Evolutionary conservation across 2,113 vertebrate species (phyloP), one percentile per base, ranked within the genome.

Genomic region (Uria lomvia): DNA sequence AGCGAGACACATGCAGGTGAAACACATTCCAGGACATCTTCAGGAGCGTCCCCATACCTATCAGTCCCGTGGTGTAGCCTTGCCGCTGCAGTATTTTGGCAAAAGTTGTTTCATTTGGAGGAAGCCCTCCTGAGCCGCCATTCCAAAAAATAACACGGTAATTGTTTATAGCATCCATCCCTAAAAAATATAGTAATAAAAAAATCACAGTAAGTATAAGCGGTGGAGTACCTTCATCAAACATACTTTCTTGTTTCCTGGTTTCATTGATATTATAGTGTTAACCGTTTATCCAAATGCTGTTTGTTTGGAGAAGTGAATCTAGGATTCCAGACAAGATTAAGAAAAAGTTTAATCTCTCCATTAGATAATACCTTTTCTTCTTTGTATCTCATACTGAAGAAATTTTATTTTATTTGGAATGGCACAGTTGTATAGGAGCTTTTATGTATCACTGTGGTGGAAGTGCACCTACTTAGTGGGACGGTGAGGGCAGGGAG

Each of bases 11-110:
- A 2, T 63, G 24, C 43, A 77, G 15, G 23, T 67, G 29, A 86
- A 85, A 92, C 24, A 73, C 9, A 40, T 40, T 82, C 27, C 66
- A 79, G 8, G 15, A n/a, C 14, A 50, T 17, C 12, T 79, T 77
- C 34, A 71, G 38, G 50, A 67, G 8, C 40, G 38, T 15, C 5
- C 4, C 20, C 97, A 8, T 97, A 98, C 98, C 98, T 82, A 98
- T 95, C 1, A 98, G 88, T 34, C 97, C 98, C 2, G 98, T 98
- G 71, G 72, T 78, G 27, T 98, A 98, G 62, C 98, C 98, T 88
- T 88, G 92, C 2, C 92, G 92, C 56, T 97, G 80, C 36, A 98
- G 23, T 70, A 98, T 97, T 74, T 96, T 97, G 9, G 98, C 97
- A 75, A 98, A 98, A 6, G 98, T 98, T 1, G 96, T 97, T 97